Conservation (phyloP, 2,113 vertebrate species). For the Poecile atricapillus region DNA sequence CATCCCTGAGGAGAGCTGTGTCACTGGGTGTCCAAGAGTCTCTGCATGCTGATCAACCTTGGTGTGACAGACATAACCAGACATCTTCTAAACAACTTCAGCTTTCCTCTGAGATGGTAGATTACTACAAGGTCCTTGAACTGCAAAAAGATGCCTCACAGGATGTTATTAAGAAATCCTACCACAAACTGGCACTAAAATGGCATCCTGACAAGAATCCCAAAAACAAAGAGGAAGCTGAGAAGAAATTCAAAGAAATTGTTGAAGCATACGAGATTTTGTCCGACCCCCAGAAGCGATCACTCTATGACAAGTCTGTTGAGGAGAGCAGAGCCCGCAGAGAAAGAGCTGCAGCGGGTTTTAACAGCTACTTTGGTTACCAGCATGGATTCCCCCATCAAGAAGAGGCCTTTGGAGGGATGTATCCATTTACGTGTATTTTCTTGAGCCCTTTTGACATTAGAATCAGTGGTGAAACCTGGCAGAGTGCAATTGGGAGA, state of each 20-base stretch:
- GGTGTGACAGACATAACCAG: neutral
- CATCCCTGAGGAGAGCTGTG: neutral
- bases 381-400: neutral
- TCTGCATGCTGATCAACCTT: neutral
- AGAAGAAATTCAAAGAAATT: slow-evolving; percentile 72
- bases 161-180: slow-evolving; percentile 89
- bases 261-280: slow-evolving; percentile 63
- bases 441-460: slow-evolving; percentile 27
- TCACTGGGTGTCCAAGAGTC: neutral
- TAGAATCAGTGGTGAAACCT: neutral
- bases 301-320: slow-evolving; percentile 3
- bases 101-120: slow-evolving; percentile 39
- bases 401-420: slow-evolving; percentile 10
- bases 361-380: neutral
- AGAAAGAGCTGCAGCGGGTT: neutral
- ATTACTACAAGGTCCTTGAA: slow-evolving; percentile 83
- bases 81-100: neutral
- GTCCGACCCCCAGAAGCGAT: slow-evolving; percentile 52
- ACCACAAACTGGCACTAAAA: slow-evolving; percentile 85
- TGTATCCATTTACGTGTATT: slow-evolving; percentile 5
- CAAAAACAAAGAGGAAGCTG: slow-evolving; percentile 79
- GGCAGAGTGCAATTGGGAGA: neutral
- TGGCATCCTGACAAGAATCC: slow-evolving; percentile 94
- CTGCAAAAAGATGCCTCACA: slow-evolving; percentile 71
- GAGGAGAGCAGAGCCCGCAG: neutral